Conservation (phyloP, 2,797 vertebrate species). For the Somateria mollissima region DNA sequence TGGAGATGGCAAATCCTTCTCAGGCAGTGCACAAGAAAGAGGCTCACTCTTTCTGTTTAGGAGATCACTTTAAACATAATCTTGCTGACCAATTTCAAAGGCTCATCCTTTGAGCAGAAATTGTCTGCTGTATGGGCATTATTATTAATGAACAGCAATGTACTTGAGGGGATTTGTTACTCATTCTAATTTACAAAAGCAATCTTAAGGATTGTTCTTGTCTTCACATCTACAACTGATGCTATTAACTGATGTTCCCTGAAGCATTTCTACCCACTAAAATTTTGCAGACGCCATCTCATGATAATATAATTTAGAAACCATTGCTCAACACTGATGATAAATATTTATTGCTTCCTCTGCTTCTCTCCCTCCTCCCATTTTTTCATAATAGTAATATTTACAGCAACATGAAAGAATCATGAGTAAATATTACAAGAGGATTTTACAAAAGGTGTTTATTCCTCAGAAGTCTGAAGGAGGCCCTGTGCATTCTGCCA, state of each 20-base stretch:
- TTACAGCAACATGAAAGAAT: slow-evolving; percentile 7
- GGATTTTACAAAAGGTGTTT: not conserved
- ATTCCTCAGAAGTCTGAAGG: not conserved
- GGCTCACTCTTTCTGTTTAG: not conserved
- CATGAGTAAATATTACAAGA: not conserved
- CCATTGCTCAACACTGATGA: not conserved
- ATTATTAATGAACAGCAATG: slow-evolving; percentile 37
- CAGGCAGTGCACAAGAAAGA: not conserved
- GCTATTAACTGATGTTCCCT: not conserved
- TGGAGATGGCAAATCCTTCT: not conserved
- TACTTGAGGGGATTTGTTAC: slow-evolving; percentile 27
- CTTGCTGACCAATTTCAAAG: slow-evolving; percentile 28
- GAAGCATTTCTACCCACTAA: slow-evolving; percentile 4
- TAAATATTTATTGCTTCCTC: slow-evolving; percentile 13
- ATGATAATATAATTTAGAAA: not conserved
- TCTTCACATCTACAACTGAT: slow-evolving; percentile 19
- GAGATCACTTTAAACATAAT: not conserved
- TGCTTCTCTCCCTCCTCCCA: accelerated
- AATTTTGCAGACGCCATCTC: not conserved
- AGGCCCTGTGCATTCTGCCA: not conserved
- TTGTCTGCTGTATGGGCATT: not conserved
- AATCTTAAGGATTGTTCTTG: slow-evolving; percentile 21
- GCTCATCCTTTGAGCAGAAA: slow-evolving; percentile 7
- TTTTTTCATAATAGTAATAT: not conserved
- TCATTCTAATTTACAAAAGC: slow-evolving; percentile 34